phyloP scores from a whole-genome alignment of 2,113 vertebrate genomes.

The Silurus glanis region DNA sequence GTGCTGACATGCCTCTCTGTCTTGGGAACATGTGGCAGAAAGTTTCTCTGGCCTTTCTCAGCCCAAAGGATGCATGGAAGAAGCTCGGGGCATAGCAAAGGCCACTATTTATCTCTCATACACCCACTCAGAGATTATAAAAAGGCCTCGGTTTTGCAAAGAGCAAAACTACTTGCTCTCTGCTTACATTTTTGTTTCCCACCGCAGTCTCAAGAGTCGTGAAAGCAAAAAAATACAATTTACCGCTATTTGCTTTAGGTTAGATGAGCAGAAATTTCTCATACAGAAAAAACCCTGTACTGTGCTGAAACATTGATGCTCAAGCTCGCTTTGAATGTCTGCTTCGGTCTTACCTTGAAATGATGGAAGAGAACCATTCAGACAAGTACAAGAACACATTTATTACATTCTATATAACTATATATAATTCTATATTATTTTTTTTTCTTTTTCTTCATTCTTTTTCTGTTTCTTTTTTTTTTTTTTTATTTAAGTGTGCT shows the following conservation, averaged over 20 bases:
- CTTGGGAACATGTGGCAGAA: slow-evolving; percentile 65
- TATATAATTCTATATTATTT: no score
- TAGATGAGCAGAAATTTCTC: slow-evolving; percentile 4
- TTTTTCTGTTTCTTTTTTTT: not conserved
- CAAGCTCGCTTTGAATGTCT: not conserved
- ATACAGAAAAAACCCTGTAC: not conserved
- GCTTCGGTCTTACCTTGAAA: slow-evolving; percentile 41
- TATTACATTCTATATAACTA: slow-evolving; percentile 24
- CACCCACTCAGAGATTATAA: slow-evolving; percentile 59
- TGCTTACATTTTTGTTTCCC: slow-evolving; percentile 8
- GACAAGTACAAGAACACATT: slow-evolving; percentile 31
- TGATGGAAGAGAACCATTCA: slow-evolving; percentile 10
- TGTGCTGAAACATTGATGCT: not conserved
- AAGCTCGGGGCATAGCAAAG: slow-evolving; percentile 62
- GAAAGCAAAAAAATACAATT: slow-evolving; percentile 6
- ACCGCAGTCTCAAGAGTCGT: not conserved
- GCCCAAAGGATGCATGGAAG: slow-evolving; percentile 61
- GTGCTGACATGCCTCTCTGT: slow-evolving; percentile 68
- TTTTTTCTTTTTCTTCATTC: no score
- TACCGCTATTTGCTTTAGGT: slow-evolving; percentile 13
- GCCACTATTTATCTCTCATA: slow-evolving; percentile 66
- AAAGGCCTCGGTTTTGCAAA: slow-evolving; percentile 45
- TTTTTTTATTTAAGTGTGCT: slow-evolving; percentile 10
- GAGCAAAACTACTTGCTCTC: slow-evolving; percentile 22
- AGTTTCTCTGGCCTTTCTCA: slow-evolving; percentile 53